Conservation (phyloP, 2,113 vertebrate genomes). For the Saccopteryx leptura region DNA sequence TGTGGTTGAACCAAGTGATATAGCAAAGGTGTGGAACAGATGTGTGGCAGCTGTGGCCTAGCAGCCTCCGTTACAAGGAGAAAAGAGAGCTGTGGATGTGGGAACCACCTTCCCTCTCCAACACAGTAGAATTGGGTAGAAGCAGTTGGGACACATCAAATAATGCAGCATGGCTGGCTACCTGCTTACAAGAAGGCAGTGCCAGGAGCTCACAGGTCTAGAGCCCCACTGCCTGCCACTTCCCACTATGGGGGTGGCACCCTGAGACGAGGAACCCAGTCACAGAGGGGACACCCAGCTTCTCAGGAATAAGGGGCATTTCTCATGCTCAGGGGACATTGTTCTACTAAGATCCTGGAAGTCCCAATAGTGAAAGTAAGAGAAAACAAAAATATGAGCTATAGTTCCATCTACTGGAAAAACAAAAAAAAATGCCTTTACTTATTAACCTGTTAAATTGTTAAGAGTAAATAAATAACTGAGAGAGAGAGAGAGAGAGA, state of each 20-base stretch:
- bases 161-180: not conserved
- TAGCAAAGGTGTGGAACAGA: not conserved
- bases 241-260: not conserved
- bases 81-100: not conserved
- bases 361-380: not conserved
- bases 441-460: not conserved
- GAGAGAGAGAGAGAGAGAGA: no score
- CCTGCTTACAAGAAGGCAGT: not conserved
- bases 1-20: not conserved
- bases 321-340: not conserved
- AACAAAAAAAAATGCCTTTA: not conserved
- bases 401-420: not conserved
- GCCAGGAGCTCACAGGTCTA: not conserved
- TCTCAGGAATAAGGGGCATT: not conserved
- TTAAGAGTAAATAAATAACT: not conserved
- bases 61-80: not conserved
- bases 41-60: not conserved
- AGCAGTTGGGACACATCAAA: not conserved
- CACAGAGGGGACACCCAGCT: not conserved
- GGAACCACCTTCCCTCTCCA: not conserved
- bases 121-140: not conserved
- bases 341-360: not conserved
- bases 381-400: not conserved
- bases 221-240: not conserved
- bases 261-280: not conserved